These are phyloP conservation scores for Philereme vetulata DNA, from an alignment of 2,888 invertebrate genomes.

Conservation along the genomic window DNA sequence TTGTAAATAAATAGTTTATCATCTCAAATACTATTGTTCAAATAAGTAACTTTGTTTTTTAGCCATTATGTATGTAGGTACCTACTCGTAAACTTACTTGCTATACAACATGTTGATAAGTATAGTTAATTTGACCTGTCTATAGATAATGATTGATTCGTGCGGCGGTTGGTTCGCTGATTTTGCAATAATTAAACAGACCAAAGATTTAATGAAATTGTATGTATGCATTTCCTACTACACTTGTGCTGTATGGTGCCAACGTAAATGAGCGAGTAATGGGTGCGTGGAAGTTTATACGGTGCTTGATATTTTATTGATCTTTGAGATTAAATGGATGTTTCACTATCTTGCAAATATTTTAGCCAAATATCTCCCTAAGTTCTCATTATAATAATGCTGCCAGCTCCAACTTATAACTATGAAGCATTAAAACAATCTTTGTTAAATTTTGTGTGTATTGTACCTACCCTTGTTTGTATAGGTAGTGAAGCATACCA, in stretches of 20 bases:
- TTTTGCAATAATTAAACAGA: conserved; percentile 67
- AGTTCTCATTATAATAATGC: background rate
- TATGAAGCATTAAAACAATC: background rate
- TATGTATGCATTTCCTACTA: conserved; percentile 54
- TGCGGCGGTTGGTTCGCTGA: conserved; percentile 44
- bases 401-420: background rate
- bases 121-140: background rate
- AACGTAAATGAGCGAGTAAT: conserved; percentile 51
- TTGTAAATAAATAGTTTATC: conserved; percentile 80
- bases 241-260: conserved; percentile 65
- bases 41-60: conserved; percentile 43
- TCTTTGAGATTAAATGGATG: conserved; percentile 48
- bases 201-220: conserved; percentile 70
- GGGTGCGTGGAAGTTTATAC: conserved; percentile 49
- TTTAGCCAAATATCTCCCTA: background rate
- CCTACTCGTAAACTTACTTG: conserved; percentile 24
- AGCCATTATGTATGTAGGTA: conserved; percentile 32
- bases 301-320: conserved; percentile 47
- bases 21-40: conserved; percentile 51
- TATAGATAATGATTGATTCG: conserved; percentile 38
- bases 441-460: background rate
- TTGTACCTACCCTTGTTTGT: background rate
- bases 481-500: conserved; percentile 26
- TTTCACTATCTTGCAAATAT: conserved; percentile 29
- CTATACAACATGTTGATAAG: conserved; percentile 6